These are phyloP conservation scores for Apodemia hepburni DNA, from an alignment of 2,888 invertebrate species.

Conservation along the genomic window DNA sequence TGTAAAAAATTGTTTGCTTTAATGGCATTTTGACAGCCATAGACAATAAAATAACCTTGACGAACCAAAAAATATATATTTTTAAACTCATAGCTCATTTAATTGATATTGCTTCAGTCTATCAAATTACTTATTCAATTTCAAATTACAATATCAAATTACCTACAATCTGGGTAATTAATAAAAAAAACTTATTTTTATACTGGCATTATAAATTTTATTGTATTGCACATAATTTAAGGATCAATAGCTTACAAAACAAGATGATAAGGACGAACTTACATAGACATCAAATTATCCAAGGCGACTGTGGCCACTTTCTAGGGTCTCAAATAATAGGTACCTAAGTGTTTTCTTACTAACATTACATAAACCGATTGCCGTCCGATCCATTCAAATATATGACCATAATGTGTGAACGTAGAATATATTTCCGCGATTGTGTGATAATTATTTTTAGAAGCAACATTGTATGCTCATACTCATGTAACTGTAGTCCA, in stretches of 20 bases:
- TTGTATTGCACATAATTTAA: too few relatives aligned
- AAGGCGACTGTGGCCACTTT: background rate
- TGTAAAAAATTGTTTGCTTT: too few relatives aligned
- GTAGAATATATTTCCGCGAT: background rate
- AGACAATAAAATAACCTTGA: too few relatives aligned
- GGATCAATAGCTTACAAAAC: background rate
- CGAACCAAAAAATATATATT: too few relatives aligned
- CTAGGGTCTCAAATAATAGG: background rate
- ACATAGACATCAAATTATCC: background rate
- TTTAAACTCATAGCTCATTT: too few relatives aligned
- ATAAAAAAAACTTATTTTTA: too few relatives aligned
- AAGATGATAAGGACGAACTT: background rate
- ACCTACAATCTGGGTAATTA: too few relatives aligned
- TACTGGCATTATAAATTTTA: too few relatives aligned
- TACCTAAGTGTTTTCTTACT: background rate
- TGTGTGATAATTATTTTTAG: background rate
- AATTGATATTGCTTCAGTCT: too few relatives aligned
- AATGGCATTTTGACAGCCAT: too few relatives aligned
- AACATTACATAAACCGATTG: background rate
- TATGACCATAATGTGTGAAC: background rate
- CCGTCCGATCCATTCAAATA: slow-evolving; percentile 6
- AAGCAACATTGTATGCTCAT: slow-evolving; percentile 6
- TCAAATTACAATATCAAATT: too few relatives aligned
- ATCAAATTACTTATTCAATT: too few relatives aligned
- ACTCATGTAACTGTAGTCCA: slow-evolving; percentile 2